Evolutionary conservation across 2,113 vertebrate species (phyloP), one percentile per base, ranked within the genome.

Genomic region (Cyrtonyx montezumae): DNA sequence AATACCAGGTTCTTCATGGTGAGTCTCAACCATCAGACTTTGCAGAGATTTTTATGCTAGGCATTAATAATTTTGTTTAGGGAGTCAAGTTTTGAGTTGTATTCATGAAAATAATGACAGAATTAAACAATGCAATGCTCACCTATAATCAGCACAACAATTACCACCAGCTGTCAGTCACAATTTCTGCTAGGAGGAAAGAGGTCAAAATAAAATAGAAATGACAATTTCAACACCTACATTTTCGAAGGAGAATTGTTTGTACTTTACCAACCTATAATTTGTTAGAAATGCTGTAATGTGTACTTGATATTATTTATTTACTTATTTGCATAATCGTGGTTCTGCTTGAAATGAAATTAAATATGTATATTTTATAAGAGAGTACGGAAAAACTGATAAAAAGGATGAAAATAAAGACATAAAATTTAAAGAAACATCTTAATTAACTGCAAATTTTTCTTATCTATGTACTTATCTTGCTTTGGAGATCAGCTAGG

Each of bases 261-360:
- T 94, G 74, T 86, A 49, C 48, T 84, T 87, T 90, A 3, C 23
- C 6, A 90, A 67, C 48, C 63, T 91, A 28, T 95, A 94, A 96
- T 94, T 97, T 96, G 56, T 37, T 85, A 68, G 48, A 82, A 90
- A 36, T 76, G n/a, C 63, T 94, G 56, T 71, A 93, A 36, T 71
- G 6, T 92, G 13, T 17, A 67, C 61, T 48, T 80, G 30, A 79
- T 84, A 21, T 22, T 81, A 49, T 53, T 78, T 62, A 66, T 67
- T 88, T 75, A 58, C n/a, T 87, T 93, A 74, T 77, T 83, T 92
- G 14, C 37, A 66, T 86, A 94, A 93, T 59, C 17, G 59, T 67
- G 1, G 23, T 49, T 82, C 37, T 37, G 26, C 18, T 80, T 91
- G 7, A 80, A 62, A 16, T 81, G 61, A 58, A 49, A 71, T 28